These are phyloP conservation scores for Capromys pilorides DNA, from an alignment of 2,797 vertebrate species.

Conservation along the genomic window DNA sequence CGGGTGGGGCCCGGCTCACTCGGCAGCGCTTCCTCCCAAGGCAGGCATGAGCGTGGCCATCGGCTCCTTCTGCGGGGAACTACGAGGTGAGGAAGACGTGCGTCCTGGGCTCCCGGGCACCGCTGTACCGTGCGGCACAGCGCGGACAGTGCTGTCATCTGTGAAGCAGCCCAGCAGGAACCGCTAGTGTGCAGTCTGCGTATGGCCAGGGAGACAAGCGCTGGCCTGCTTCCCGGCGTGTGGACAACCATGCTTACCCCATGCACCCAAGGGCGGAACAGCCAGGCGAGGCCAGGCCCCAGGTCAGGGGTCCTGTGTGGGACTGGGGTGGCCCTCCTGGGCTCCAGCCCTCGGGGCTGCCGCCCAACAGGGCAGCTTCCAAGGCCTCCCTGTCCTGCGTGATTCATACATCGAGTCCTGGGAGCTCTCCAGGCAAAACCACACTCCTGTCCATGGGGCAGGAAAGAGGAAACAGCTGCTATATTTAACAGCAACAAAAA, in stretches of 20 bases:
- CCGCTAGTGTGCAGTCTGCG: accelerated
- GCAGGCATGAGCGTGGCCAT: too few species aligned
- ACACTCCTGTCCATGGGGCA: conserved; percentile 77
- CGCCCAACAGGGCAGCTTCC: accelerated
- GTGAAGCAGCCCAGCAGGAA: accelerated
- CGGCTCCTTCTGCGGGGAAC: neutral
- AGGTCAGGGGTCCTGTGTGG: neutral
- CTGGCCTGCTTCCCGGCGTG: accelerated
- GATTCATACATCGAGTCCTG: conserved; percentile 45
- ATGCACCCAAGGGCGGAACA: accelerated
- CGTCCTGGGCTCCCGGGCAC: accelerated
- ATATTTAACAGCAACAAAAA: conserved; percentile 80
- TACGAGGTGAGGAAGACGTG: accelerated
- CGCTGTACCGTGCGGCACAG: accelerated
- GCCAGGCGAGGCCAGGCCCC: accelerated
- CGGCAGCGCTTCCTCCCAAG: neutral
- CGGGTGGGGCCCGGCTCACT: neutral
- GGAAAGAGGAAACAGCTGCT: conserved; percentile 79
- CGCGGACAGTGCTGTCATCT: neutral
- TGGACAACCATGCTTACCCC: too few species aligned
- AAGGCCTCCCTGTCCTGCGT: too few species aligned
- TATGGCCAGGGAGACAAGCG: accelerated
- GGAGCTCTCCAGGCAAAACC: conserved; percentile 68
- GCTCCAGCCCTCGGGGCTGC: too few species aligned
- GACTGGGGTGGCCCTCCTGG: accelerated